Evolutionary conservation across 2,113 vertebrate species (phyloP).

Genomic region (Aldabrachelys gigantea): DNA sequence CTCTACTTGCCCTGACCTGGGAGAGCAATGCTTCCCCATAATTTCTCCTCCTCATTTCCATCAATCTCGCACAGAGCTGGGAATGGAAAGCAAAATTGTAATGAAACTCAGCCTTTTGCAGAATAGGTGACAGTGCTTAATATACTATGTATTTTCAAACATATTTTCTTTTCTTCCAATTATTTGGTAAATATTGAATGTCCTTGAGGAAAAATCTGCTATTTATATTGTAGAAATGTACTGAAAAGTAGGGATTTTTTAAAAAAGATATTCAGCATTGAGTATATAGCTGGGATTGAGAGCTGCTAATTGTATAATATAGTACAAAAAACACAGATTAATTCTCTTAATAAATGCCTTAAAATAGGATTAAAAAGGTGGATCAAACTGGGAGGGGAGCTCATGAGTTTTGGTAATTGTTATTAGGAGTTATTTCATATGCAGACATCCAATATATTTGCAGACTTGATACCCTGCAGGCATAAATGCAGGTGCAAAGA

Average conservation of each 20-base stretch:
- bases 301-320: slow-evolving; percentile 37
- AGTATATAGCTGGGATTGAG: neutral
- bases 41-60: neutral
- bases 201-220: slow-evolving; percentile 23
- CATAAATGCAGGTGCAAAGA: neutral
- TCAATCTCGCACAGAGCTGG: neutral
- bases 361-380: neutral
- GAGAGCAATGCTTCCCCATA: neutral
- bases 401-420: neutral
- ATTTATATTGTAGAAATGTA: neutral
- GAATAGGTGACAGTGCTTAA: neutral
- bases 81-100: neutral
- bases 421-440: neutral
- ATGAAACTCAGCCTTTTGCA: slow-evolving; percentile 15
- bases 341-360: slow-evolving; percentile 35
- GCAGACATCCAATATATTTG: neutral
- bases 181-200: neutral
- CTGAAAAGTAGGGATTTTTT: neutral
- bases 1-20: neutral
- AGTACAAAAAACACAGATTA: slow-evolving; percentile 13
- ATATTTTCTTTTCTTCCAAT: neutral
- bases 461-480: neutral
- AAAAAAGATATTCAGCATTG: neutral
- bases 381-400: neutral
- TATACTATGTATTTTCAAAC: neutral